Percentiles rank a stretch among this genome's conserved stretches.
Conservation (phyloP, 2,113 vertebrate species). For the Syrrhaptes paradoxus region DNA sequence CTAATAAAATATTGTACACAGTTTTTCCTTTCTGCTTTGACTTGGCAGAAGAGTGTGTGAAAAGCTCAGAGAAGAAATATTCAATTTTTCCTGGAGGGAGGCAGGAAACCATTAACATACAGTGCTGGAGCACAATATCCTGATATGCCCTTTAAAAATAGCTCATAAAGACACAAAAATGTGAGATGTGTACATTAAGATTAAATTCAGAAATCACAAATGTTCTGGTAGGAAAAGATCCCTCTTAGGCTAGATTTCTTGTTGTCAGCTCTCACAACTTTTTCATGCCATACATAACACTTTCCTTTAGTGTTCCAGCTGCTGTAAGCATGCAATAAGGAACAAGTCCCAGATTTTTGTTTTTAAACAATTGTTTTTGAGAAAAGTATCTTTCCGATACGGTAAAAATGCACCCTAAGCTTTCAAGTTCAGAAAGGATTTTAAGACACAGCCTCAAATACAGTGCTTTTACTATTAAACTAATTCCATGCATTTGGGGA, state of each 20-base stretch:
- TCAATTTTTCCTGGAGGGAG: constrained; percentile 45
- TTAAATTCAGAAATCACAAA: neutral
- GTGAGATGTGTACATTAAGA: neutral
- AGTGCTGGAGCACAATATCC: constrained; percentile 49
- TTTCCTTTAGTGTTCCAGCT: neutral
- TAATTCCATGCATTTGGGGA: neutral
- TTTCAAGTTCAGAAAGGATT: neutral
- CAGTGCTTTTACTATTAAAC: neutral
- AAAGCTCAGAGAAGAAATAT: constrained; percentile 61
- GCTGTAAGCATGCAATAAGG: neutral
- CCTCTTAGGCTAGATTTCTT: neutral
- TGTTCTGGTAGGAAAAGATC: neutral
- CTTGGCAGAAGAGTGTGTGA: constrained; percentile 36
- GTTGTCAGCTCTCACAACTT: neutral
- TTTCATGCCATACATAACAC: neutral
- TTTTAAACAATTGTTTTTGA: neutral
- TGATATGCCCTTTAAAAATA: constrained; percentile 43
- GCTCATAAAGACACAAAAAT: neutral
- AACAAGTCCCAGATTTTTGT: neutral
- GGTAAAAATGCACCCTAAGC: neutral
- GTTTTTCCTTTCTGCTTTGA: constrained; percentile 57
- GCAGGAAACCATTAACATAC: constrained; percentile 46
- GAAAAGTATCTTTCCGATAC: neutral
- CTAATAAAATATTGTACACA: constrained; percentile 43
- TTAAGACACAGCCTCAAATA: neutral